phyloP scores from a whole-genome alignment of 2,888 invertebrate genomes.

The Eupithecia abbreviata region DNA sequence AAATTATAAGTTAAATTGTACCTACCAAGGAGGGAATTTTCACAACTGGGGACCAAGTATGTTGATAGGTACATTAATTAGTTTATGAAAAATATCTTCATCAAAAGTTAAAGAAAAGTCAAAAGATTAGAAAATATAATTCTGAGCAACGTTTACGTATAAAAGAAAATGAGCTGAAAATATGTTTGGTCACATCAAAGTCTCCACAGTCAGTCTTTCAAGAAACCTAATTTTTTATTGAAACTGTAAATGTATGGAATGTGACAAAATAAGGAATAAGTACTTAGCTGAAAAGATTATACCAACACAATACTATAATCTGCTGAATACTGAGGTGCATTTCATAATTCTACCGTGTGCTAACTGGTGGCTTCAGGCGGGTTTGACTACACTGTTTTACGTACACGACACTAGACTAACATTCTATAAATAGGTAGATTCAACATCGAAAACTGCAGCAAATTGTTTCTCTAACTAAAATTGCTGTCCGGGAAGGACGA shows the following conservation, averaged over 20 bases:
- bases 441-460: slow-evolving; percentile 70
- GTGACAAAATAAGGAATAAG: slow-evolving; percentile 66
- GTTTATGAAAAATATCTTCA: slow-evolving; percentile 50
- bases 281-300: slow-evolving; percentile 46
- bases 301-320: slow-evolving; percentile 61
- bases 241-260: slow-evolving; percentile 72
- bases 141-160: slow-evolving; percentile 76
- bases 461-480: slow-evolving; percentile 73
- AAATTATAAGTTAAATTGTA: slow-evolving; percentile 65
- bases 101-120: slow-evolving; percentile 52
- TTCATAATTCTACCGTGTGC: slow-evolving; percentile 48
- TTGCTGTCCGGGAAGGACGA: slow-evolving; percentile 81
- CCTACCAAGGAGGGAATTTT: slow-evolving; percentile 82
- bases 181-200: slow-evolving; percentile 72
- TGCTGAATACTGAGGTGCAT: slow-evolving; percentile 52
- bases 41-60: slow-evolving; percentile 70
- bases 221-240: slow-evolving; percentile 72
- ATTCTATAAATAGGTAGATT: slow-evolving; percentile 63
- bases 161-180: slow-evolving; percentile 65
- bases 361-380: slow-evolving; percentile 55
- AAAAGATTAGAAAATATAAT: slow-evolving; percentile 65
- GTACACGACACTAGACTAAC: slow-evolving; percentile 66
- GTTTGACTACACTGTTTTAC: slow-evolving; percentile 53
- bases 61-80: slow-evolving; percentile 54
- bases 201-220: slow-evolving; percentile 80